Percentiles rank a stretch among this genome's conserved stretches.
Evolutionary conservation across 2,797 vertebrate species (phyloP).

Genomic region (Hydrocynus forskahlii): DNA sequence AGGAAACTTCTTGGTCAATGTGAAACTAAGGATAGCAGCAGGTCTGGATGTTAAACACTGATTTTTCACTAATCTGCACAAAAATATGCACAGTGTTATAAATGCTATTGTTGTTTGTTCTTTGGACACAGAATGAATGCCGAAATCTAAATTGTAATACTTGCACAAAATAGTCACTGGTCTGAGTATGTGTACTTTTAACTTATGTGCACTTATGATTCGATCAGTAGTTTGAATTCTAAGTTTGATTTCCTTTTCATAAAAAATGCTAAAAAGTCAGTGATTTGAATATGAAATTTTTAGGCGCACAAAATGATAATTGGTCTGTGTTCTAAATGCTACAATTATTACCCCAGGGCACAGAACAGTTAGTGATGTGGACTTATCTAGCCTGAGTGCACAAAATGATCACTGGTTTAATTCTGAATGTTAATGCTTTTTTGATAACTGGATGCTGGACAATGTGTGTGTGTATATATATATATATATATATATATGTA

Average conservation of each 20-base stretch:
- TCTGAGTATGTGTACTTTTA: no score
- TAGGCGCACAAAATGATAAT: not conserved
- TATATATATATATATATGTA: no score
- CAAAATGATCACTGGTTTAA: not conserved
- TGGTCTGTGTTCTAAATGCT: not conserved
- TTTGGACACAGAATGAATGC: no score
- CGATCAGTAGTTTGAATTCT: no score
- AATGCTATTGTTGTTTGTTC: no score
- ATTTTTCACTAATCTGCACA: not conserved
- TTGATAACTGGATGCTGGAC: not conserved
- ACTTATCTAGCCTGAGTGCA: not conserved
- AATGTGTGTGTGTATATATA: no score
- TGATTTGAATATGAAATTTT: not conserved
- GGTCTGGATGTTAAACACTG: not conserved
- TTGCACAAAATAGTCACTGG: no score
- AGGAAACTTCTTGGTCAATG: not conserved
- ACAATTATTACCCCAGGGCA: not conserved
- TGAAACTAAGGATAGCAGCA: not conserved
- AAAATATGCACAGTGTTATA: no score
- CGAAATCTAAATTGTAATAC: no score
- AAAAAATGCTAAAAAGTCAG: not conserved
- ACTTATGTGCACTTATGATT: no score
- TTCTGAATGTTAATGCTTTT: not conserved
- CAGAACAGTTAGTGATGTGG: no score
- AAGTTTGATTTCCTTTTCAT: no score